Evolutionary conservation across 2,888 invertebrate species (phyloP).

Genomic region (Torymus tubicola): DNA sequence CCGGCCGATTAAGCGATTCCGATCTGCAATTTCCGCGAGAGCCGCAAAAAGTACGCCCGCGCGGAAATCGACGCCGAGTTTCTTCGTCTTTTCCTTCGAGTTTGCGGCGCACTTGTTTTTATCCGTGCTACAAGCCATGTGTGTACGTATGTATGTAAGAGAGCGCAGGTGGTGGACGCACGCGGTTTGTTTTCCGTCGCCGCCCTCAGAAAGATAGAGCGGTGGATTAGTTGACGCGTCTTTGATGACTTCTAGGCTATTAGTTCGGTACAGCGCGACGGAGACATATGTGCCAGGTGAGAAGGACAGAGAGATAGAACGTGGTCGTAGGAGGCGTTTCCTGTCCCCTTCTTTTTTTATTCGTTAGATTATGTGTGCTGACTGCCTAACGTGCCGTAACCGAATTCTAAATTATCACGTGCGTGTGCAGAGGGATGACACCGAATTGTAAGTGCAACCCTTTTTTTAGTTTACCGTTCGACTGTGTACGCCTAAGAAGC

Average conservation of each 20-base stretch:
- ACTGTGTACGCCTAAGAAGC: too few relatives aligned
- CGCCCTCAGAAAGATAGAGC: constrained; percentile 8
- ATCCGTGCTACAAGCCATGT: too few relatives aligned
- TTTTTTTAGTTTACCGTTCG: too few relatives aligned
- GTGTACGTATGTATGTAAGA: too few relatives aligned
- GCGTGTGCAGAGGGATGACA: too few relatives aligned
- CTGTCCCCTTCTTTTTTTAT: constrained; percentile 1
- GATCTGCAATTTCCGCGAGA: too few relatives aligned
- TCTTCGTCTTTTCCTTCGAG: too few relatives aligned
- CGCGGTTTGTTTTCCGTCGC: constrained; percentile 18
- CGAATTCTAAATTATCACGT: background rate
- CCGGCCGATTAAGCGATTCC: constrained; percentile 28
- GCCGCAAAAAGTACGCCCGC: too few relatives aligned
- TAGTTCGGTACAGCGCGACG: constrained; percentile 7
- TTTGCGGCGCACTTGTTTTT: too few relatives aligned
- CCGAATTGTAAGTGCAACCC: too few relatives aligned
- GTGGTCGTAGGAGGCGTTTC: background rate
- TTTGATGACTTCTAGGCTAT: constrained; percentile 8
- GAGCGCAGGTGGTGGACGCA: constrained; percentile 34
- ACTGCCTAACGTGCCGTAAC: background rate
- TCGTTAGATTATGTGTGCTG: background rate
- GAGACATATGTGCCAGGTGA: constrained; percentile 26
- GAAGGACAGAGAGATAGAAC: constrained; percentile 16
- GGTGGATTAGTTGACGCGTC: constrained; percentile 21
- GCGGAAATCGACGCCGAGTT: too few relatives aligned